Base-by-base conservation (phyloP, 2,888 invertebrate species). In the Scaptomyza reducta region DNA sequence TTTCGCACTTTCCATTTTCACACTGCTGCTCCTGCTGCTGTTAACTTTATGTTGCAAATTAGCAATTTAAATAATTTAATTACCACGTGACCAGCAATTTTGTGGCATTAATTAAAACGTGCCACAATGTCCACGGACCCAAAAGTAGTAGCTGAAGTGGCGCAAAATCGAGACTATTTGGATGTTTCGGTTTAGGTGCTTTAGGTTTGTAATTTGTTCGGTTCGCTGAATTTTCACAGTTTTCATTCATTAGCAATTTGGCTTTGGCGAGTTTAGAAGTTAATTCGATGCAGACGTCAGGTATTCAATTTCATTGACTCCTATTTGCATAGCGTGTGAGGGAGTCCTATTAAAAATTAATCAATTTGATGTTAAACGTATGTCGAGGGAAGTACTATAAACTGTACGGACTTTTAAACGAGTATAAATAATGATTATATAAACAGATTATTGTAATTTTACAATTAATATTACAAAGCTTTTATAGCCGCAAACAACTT, bases 51-150 rank as follows among this genome's bases (percentile, higher is more conserved):
- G 50, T 42, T 57, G 38, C 54, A 79, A 85, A 82, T 83, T 81
- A 83, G 77, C 82, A 87, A 82, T 85, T 82, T 87, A 70, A 87
- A 82, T 82, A 85, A 87, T 87, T 87, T 74, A 83, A 83, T 83
- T 87, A 72, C 68, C 64, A 22, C 70, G 82, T 85, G 88, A 82
- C 82, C 82, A 70, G 79, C 83, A 77, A 83, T 85, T 40, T 82
- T 82, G 81, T 42, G 82, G 82, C 74, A 69, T 72, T 83, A 83
- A 83, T 83, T 87, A 87, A 83, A 83, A 82, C 73, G 74, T 77
- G 86, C 66, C 74, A 64, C 74, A 61, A 70, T 60, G 86, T 82
- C 87, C 87, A 87, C 85, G 77, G 70, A 77, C 56, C 70, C 2
- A 7, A 38, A 35, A 46, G 2, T 35, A 25, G 13, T 22, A 22